Percentiles rank a stretch among this genome's conserved stretches.
These are phyloP conservation scores for Pristionchus fissidentatus DNA, from an alignment of 2,888 invertebrate species.

Conservation along the genomic window DNA sequence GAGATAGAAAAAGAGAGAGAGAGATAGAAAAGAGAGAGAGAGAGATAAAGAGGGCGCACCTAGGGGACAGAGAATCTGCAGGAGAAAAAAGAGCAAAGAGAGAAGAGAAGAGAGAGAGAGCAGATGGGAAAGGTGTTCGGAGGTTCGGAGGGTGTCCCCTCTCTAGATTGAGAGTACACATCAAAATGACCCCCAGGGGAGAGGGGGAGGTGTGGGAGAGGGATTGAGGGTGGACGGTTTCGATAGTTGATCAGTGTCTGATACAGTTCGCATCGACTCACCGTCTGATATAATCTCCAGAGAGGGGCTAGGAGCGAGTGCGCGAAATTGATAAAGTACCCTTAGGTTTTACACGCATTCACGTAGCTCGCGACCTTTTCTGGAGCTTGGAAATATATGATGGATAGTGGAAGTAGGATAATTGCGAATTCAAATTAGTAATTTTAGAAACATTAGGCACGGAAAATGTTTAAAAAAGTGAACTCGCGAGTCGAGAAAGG, in stretches of 20 bases:
- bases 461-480: too few relatives aligned
- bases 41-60: background rate
- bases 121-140: background rate
- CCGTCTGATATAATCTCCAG: background rate
- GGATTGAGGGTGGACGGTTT: background rate
- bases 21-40: background rate
- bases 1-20: background rate
- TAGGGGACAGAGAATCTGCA: conserved; percentile 26
- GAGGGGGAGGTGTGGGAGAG: background rate
- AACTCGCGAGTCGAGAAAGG: background rate
- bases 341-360: too few relatives aligned
- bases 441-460: too few relatives aligned
- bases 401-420: background rate
- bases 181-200: conserved; percentile 28
- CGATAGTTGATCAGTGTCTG: background rate
- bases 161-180: conserved; percentile 15
- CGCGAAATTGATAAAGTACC: too few relatives aligned
- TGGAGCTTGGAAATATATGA: too few relatives aligned
- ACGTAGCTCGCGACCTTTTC: too few relatives aligned
- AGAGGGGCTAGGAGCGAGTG: background rate
- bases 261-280: too few relatives aligned
- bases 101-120: background rate
- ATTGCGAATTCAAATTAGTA: background rate
- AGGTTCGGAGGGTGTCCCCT: background rate
- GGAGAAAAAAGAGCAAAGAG: conserved; percentile 20